Conservation (phyloP, 2,113 vertebrate species). For the Mesoclemmys tuberculata region DNA sequence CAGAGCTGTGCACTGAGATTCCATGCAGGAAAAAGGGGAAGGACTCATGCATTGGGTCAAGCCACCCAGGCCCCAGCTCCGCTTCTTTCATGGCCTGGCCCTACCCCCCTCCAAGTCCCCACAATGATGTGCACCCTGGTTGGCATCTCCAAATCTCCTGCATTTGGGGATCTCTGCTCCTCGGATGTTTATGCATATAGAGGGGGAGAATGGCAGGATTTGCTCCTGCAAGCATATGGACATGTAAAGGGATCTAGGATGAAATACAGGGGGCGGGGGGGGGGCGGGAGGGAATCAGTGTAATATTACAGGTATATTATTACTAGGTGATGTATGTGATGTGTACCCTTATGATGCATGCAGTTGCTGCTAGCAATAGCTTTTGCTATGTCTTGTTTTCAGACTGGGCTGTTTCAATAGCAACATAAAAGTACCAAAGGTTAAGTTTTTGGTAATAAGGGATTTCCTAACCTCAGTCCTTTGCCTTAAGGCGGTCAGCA, state of each 20-base stretch:
- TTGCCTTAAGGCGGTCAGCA: background rate
- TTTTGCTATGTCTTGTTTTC: background rate
- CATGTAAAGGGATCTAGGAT: background rate
- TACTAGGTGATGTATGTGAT: background rate
- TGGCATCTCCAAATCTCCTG: background rate
- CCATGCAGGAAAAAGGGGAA: background rate
- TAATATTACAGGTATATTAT: background rate
- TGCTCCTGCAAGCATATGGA: background rate
- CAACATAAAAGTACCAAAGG: background rate
- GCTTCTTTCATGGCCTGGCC: background rate
- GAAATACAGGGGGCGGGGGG: accelerated
- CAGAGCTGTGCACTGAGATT: background rate
- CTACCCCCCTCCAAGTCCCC: background rate
- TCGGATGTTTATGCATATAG: background rate
- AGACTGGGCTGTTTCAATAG: accelerated
- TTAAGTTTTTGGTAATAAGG: background rate
- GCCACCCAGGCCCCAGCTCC: background rate
- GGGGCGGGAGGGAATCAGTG: background rate
- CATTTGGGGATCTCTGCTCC: background rate
- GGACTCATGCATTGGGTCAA: background rate
- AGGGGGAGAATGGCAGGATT: background rate
- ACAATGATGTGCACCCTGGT: accelerated
- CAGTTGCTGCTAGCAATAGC: background rate
- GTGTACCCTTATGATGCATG: background rate
- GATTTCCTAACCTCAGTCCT: background rate